phyloP scores from a whole-genome alignment of 1,140 invertebrate species.

The Oryctes rhinoceros region DNA sequence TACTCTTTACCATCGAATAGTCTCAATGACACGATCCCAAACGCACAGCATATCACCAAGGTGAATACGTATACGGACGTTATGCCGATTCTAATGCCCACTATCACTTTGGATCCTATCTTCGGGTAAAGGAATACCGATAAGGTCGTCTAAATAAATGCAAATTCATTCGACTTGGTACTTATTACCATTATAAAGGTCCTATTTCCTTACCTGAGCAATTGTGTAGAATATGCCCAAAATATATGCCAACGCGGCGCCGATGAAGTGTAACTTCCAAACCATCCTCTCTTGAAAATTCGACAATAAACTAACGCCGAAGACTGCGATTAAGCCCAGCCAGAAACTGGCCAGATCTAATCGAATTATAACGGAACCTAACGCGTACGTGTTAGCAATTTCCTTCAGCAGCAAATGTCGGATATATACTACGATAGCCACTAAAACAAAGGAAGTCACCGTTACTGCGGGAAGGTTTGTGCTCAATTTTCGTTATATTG shows the following conservation, averaged over 20 bases:
- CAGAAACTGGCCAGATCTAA: neutral
- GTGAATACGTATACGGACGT: neutral
- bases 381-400: neutral
- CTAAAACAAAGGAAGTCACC: neutral
- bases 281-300: neutral
- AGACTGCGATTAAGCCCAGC: neutral
- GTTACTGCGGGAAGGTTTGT: too few species aligned
- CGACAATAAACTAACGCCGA: neutral
- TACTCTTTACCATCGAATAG: neutral
- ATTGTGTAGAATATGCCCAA: neutral
- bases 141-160: neutral
- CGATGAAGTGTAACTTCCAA: neutral
- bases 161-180: neutral
- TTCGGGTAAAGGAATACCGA: neutral
- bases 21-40: neutral
- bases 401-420: neutral
- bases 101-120: neutral
- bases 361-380: neutral
- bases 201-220: neutral
- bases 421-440: neutral
- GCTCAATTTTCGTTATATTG: too few species aligned
- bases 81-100: neutral
- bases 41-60: neutral
- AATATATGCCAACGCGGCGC: neutral
- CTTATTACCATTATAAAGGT: neutral